A percentile compares a stretch with the other conserved stretches of the same genome.
phyloP scores from a whole-genome alignment of 2,113 vertebrate genomes.

The Hippocampus mohnikei region DNA sequence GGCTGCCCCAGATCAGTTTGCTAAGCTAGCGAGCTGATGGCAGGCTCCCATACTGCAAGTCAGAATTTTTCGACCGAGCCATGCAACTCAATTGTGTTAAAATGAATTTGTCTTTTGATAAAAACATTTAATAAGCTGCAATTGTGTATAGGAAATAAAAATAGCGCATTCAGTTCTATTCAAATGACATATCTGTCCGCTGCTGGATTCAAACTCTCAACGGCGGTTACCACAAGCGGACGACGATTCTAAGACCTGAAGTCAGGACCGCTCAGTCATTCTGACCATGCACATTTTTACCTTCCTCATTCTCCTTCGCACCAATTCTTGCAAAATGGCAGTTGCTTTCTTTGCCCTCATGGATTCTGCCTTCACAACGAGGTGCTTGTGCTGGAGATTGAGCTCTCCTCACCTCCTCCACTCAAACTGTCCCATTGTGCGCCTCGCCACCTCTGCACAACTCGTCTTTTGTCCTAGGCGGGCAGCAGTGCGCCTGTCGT shows the following conservation, averaged over 20 bases:
- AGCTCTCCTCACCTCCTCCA: constrained; percentile 53
- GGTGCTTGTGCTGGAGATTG: constrained; percentile 37
- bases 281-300: not conserved
- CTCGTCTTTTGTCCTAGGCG: constrained; percentile 56
- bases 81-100: no score
- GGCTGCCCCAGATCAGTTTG: no score
- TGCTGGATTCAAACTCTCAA: not conserved
- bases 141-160: no score
- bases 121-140: no score
- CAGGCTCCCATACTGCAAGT: no score
- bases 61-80: no score
- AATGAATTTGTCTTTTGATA: no score
- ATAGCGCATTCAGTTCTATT: no score
- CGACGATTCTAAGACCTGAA: not conserved
- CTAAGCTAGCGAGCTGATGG: no score
- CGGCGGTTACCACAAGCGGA: no score
- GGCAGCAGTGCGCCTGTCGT: constrained; percentile 38
- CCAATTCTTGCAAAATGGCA: constrained; percentile 37
- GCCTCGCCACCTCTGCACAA: constrained; percentile 58
- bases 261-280: not conserved
- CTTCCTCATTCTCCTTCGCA: not conserved
- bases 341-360: constrained; percentile 17
- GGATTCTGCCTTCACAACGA: constrained; percentile 43
- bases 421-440: constrained; percentile 65
- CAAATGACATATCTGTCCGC: not conserved